These are phyloP conservation scores for Lasioglossum vierecki DNA, from an alignment of 2,888 invertebrate genomes.

Conservation along the genomic window DNA sequence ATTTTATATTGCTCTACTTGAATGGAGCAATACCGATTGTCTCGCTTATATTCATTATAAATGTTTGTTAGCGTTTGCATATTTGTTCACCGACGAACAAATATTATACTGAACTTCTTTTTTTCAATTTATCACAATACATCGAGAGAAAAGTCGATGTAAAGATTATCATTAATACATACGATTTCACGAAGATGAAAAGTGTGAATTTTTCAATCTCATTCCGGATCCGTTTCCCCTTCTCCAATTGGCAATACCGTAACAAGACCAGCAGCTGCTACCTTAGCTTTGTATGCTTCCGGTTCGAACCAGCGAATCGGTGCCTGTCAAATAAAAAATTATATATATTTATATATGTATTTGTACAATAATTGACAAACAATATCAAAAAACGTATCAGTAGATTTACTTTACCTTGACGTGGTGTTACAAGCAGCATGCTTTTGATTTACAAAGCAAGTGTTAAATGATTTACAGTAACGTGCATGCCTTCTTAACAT, in stretches of 20 bases:
- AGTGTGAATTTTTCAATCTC: conserved; percentile 38
- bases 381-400: background rate
- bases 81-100: conserved; percentile 25
- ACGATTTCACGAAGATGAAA: conserved; percentile 44
- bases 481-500: conserved; percentile 54
- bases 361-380: background rate
- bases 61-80: conserved; percentile 4
- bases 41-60: background rate
- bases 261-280: conserved; percentile 80
- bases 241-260: conserved; percentile 79
- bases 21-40: conserved; percentile 43
- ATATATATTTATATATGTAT: background rate
- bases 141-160: conserved; percentile 44
- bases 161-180: conserved; percentile 47
- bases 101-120: conserved; percentile 14
- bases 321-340: conserved; percentile 72
- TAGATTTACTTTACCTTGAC: conserved; percentile 55
- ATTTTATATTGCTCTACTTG: conserved; percentile 40
- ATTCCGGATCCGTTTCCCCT: conserved; percentile 80
- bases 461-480: conserved; percentile 54
- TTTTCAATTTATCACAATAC: conserved; percentile 55
- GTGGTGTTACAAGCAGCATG: conserved; percentile 71
- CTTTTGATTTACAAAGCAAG: conserved; percentile 66
- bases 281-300: conserved; percentile 82
- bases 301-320: conserved; percentile 84